Evolutionary conservation across 2,113 vertebrate species (phyloP), one percentile per base, ranked within the genome.

Genomic region (Pelodiscus sinensis): DNA sequence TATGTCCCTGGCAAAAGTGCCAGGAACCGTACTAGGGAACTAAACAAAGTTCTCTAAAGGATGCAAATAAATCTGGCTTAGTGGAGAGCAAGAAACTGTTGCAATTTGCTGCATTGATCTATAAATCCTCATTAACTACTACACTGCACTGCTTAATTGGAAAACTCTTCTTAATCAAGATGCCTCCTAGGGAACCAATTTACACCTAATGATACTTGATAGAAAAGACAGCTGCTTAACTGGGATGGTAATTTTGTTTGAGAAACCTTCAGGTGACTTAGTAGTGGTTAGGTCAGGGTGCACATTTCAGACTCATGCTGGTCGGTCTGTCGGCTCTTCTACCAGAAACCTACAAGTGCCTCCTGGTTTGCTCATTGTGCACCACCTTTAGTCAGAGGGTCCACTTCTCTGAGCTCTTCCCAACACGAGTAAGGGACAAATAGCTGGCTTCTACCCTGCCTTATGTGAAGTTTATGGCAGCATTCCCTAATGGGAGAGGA

Each of bases 171-270:
- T 94, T 92, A 83, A 94, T 92, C 85, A 90, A 94, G 90, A 89
- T 90, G 75, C 82, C 94, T 96, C 84, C 84, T 57, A 55, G 90
- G 79, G 71, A 96, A 94, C 92, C 92, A 94, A n/a, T 94, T 97
- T 94, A 55, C 25, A 84, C 56, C 51, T 92, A 94, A 92, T 92
- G 77, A 57, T 88, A 86, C 60, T 89, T 82, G 84, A 87, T 95
- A 80, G 68, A 56, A 94, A 91, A 89, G 95, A 95, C 62, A 89
- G 55, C 60, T 95, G 75, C 75, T 90, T 96, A 95, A 96, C 15
- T 79, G 19, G 79, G 79, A 90, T 81, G 54, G 38, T 87, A 93
- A 94, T 96, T 95, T 91, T 52, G 80, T 88, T 92, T 94, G 75
- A 81, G 78, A 91, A 54, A 92, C 57, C 68, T 91, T 91, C 38